Percentiles rank a stretch among this genome's conserved stretches.
Conservation (phyloP, 1,140 invertebrate species). For the Metopolophium dirhodum region DNA sequence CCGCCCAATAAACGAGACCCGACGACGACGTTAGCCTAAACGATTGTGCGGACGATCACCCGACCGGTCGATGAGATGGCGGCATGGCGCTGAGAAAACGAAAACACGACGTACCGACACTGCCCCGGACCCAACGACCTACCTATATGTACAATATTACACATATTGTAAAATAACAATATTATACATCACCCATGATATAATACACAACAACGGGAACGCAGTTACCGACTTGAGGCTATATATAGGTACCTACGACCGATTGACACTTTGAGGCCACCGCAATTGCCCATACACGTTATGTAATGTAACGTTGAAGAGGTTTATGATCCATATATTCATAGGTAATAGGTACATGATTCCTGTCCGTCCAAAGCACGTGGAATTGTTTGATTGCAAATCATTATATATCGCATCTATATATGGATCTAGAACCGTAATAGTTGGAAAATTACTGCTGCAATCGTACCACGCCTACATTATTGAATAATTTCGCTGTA, state of each 20-base stretch:
- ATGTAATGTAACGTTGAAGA: not conserved
- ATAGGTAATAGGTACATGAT: not conserved
- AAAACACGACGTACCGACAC: not conserved
- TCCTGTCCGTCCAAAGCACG: not conserved
- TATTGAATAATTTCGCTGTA: not conserved
- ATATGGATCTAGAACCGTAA: not conserved
- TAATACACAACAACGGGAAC: not conserved
- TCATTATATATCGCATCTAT: not conserved
- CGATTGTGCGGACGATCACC: not conserved
- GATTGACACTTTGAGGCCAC: not conserved
- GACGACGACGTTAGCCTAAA: not conserved
- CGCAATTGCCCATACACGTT: not conserved
- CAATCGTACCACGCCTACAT: not conserved
- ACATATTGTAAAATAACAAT: not conserved
- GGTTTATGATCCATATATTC: not conserved
- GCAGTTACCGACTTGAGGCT: not conserved
- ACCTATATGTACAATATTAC: too few relatives aligned
- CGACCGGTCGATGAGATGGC: not conserved
- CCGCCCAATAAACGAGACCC: not conserved
- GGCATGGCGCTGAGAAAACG: not conserved
- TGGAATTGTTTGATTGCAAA: not conserved
- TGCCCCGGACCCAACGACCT: not conserved
- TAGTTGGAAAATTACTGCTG: not conserved
- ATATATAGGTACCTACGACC: not conserved
- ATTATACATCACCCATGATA: not conserved